Conservation (phyloP, 2,888 invertebrate genomes). For the Spisula subtruncata region DNA sequence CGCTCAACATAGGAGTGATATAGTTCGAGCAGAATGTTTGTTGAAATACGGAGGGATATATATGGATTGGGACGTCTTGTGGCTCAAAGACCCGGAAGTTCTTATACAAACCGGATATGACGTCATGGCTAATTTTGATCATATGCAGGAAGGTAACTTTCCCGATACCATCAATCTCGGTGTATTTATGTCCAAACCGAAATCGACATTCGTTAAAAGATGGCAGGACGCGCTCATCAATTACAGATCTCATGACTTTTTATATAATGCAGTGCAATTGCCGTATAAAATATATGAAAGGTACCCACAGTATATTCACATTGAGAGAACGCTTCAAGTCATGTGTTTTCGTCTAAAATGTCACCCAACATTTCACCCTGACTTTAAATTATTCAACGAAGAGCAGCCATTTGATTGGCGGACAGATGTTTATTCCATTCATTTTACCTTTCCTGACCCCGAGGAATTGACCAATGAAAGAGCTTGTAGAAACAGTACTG, state of each 20-base stretch:
- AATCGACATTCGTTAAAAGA: conserved; percentile 74
- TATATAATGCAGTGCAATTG: conserved; percentile 77
- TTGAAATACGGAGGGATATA: conserved; percentile 86
- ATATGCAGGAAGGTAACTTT: conserved; percentile 78
- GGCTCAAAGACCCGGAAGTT: conserved; percentile 80
- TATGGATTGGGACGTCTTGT: conserved; percentile 86
- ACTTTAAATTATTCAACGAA: conserved; percentile 79
- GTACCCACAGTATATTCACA: conserved; percentile 81
- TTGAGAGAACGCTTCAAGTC: conserved; percentile 83
- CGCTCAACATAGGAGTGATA: conserved; percentile 83
- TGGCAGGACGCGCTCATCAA: conserved; percentile 76
- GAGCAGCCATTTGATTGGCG: conserved; percentile 83
- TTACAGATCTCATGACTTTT: conserved; percentile 76
- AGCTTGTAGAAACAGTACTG: conserved; percentile 68
- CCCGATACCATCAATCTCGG: conserved; percentile 80
- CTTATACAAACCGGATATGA: conserved; percentile 78
- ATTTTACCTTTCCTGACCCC: conserved; percentile 86
- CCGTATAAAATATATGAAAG: conserved; percentile 83
- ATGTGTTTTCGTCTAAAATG: conserved; percentile 85
- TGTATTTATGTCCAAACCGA: conserved; percentile 83
- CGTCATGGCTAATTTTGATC: conserved; percentile 84
- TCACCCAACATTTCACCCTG: conserved; percentile 82
- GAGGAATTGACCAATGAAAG: conserved; percentile 76
- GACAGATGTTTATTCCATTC: conserved; percentile 83
- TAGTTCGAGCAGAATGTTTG: conserved; percentile 84